Evolutionary conservation across 2,797 vertebrate genomes (phyloP), one percentile per base, ranked within the genome.

Genomic region (Macrochelys suwanniensis): DNA sequence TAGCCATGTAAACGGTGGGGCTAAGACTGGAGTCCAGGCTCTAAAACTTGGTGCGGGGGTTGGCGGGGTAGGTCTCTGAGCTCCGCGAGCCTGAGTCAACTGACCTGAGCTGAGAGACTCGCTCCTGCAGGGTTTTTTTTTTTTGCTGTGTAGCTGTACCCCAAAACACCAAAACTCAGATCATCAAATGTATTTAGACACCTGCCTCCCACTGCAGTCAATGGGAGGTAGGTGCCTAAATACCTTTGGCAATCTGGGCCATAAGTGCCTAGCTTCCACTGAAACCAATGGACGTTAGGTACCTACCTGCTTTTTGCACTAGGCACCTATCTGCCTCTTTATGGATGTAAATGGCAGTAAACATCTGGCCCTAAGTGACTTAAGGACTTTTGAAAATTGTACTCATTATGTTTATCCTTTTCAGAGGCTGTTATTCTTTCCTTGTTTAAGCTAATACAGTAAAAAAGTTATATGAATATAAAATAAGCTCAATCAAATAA

Each of bases 41-140:
- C 16, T n/a, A 37, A 65, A 65, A 33, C 15, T 6, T 33, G 6
- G 31, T 26, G 25, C 13, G 1, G 31, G 31, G 2, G 15, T 1
- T 3, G 12, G 6, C 1, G 4, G 23, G 4, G 23, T 54, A 54
- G 59, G 59, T 68, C n/a, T n/a, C 61, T 68, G 16, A 37, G 61
- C n/a, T n/a, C 61, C 16, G 7, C 2, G 2, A 65, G 61, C 61
- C 33, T 33, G 9, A 68, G 7, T 19, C 61, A 68, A 68, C n/a
- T 37, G 61, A n/a, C 61, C 15, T n/a, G 33, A 68, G 16, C 61
- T 37, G n/a, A 21, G n/a, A 68, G 16, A 11, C n/a, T 68, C 15
- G 1, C 17, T 37, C 17, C 61, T 37, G 61, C 6, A 28, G 12
- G 7, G 4, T 17, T 12, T 4, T 17, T 68, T 65, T 65, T 7